Evolutionary conservation across 2,797 vertebrate species (phyloP).

Genomic region (Liparis tanakae): DNA sequence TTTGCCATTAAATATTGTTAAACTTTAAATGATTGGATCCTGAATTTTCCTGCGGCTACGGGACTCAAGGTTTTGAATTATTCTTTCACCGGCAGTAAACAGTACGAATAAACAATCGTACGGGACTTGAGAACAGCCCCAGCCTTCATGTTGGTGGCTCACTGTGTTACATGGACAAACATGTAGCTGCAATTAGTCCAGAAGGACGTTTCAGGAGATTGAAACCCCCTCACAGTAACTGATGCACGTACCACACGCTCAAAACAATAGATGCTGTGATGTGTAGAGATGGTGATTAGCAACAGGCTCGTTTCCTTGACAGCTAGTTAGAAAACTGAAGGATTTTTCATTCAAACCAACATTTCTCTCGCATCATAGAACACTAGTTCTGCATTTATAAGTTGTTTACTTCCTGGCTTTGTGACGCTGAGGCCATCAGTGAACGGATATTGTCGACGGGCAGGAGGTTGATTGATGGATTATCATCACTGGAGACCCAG

Average conservation of each 20-base stretch:
- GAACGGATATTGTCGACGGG: slow-evolving; percentile 30
- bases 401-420: slow-evolving; percentile 42
- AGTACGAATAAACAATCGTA: slow-evolving; percentile 24
- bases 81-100: slow-evolving; percentile 11
- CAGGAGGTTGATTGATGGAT: slow-evolving; percentile 67
- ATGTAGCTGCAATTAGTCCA: slow-evolving; percentile 16
- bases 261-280: slow-evolving; percentile 15
- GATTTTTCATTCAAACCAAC: slow-evolving; percentile 14
- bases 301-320: slow-evolving; percentile 28
- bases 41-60: no score
- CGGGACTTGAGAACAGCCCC: slow-evolving; percentile 16
- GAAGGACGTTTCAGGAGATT: slow-evolving; percentile 25
- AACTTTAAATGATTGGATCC: no score
- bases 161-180: slow-evolving; percentile 19
- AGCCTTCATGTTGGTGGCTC: not conserved
- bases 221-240: slow-evolving; percentile 6
- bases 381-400: slow-evolving; percentile 22
- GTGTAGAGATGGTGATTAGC: slow-evolving; percentile 10
- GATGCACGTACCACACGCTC: not conserved
- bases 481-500: slow-evolving; percentile 58
- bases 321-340: not conserved
- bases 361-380: not conserved
- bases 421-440: slow-evolving; percentile 37
- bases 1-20: no score
- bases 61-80: no score